Evolutionary conservation across 2,797 vertebrate species (phyloP).

Genomic region (Valencia hispanica): DNA sequence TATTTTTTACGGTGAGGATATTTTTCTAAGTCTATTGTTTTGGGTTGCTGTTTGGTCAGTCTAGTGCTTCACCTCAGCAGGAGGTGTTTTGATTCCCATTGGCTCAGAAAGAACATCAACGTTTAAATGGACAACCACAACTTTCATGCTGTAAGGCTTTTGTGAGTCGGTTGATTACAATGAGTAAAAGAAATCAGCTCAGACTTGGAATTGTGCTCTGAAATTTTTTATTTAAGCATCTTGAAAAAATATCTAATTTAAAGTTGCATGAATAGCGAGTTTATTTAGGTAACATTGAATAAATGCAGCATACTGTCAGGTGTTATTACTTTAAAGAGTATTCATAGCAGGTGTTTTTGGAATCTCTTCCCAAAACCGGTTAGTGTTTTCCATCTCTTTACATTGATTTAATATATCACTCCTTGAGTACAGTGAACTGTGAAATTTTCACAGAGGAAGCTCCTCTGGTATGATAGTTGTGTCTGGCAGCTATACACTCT

Average conservation of each 20-base stretch:
- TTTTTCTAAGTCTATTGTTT: not conserved
- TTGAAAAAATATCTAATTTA: not conserved
- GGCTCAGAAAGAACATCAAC: not conserved
- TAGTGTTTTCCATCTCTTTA: not conserved
- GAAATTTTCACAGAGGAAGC: conserved; percentile 4
- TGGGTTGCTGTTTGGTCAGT: not conserved
- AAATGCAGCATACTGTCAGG: not conserved
- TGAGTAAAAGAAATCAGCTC: not conserved
- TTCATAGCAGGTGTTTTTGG: not conserved
- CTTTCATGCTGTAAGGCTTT: not conserved
- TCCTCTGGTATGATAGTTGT: conserved; percentile 24
- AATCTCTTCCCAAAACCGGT: not conserved
- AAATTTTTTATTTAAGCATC: conserved; percentile 4
- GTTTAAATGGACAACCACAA: not conserved
- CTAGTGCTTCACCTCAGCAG: not conserved
- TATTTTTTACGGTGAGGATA: not conserved
- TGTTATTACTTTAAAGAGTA: not conserved
- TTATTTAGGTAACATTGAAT: not conserved
- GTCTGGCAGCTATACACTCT: conserved; percentile 30
- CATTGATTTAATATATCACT: not conserved
- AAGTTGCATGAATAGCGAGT: not conserved
- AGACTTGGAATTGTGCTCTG: not conserved
- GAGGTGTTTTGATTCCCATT: not conserved
- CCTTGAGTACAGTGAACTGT: conserved; percentile 6
- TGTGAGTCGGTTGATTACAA: not conserved